Conservation (phyloP, 2,888 invertebrate genomes). For the Danaus chrysippus region DNA sequence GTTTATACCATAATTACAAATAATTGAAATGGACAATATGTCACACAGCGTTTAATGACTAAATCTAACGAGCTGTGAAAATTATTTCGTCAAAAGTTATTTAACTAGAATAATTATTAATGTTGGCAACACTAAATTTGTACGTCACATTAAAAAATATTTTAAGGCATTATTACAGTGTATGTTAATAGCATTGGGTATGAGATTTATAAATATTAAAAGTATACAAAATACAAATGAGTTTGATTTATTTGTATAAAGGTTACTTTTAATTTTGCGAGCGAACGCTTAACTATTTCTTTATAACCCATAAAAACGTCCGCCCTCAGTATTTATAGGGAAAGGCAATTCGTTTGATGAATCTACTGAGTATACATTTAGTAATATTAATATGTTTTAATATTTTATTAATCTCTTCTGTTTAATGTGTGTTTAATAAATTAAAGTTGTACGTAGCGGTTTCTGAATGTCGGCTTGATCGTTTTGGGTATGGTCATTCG, state of each 20-base stretch:
- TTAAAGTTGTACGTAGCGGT: too few species aligned
- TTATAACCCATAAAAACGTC: constrained; percentile 59
- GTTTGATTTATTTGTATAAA: constrained; percentile 65
- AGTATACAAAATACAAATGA: constrained; percentile 33
- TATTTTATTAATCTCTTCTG: background rate
- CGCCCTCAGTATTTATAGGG: constrained; percentile 53
- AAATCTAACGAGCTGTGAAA: background rate
- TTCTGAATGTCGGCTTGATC: too few species aligned
- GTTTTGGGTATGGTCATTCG: too few species aligned
- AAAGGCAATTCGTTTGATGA: constrained; percentile 10
- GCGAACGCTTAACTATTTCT: constrained; percentile 56
- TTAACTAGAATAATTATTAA: background rate
- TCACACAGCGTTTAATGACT: constrained; percentile 15
- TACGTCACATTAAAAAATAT: too few species aligned
- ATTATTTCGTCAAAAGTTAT: background rate
- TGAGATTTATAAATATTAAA: constrained; percentile 4
- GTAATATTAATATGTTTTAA: background rate
- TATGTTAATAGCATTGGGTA: too few species aligned
- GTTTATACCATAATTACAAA: too few species aligned
- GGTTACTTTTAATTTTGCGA: constrained; percentile 67
- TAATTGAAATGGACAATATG: too few species aligned
- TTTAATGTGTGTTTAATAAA: background rate
- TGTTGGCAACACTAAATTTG: too few species aligned
- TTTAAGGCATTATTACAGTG: too few species aligned
- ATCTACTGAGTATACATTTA: background rate